Percentiles rank a stretch among this genome's conserved stretches.
These are phyloP conservation scores for Enteromius treurensis DNA, from an alignment of 2,797 vertebrate genomes.

Conservation along the genomic window DNA sequence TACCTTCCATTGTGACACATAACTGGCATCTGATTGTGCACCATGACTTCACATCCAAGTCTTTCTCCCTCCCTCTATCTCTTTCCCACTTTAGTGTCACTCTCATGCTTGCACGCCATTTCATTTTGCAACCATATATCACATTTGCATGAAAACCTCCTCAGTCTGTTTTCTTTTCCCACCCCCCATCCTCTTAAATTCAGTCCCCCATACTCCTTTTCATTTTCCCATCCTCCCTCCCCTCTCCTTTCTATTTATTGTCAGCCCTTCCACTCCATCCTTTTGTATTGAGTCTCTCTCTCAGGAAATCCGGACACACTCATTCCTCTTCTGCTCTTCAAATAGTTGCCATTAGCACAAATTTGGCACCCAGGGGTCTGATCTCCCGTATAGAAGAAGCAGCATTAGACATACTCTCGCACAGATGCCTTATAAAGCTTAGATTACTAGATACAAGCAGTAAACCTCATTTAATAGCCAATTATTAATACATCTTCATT, in stretches of 20 bases:
- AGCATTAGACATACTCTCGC: slow-evolving; percentile 43
- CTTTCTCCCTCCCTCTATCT: slow-evolving; percentile 24
- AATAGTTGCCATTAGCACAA: slow-evolving; percentile 63
- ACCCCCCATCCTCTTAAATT: slow-evolving; percentile 16
- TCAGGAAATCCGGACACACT: slow-evolving; percentile 55
- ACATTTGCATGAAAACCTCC: slow-evolving; percentile 37
- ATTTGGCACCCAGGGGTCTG: slow-evolving; percentile 68
- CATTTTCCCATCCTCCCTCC: slow-evolving; percentile 35
- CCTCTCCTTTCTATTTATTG: slow-evolving; percentile 25
- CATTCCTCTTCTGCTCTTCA: slow-evolving; percentile 57
- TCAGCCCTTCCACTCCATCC: slow-evolving; percentile 20
- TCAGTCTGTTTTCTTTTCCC: slow-evolving; percentile 18
- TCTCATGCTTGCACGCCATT: slow-evolving; percentile 4
- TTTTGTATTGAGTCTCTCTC: slow-evolving; percentile 39
- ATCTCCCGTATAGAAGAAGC: slow-evolving; percentile 57
- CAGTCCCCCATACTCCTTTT: slow-evolving; percentile 36
- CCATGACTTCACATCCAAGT: slow-evolving; percentile 16
- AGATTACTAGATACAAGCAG: slow-evolving; percentile 17
- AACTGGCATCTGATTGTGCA: neutral
- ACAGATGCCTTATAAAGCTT: neutral
- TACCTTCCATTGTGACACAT: neutral
- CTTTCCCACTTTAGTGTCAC: neutral
- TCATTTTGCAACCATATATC: slow-evolving; percentile 29
- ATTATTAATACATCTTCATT: slow-evolving; percentile 39
- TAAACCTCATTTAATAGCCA: slow-evolving; percentile 22